These are phyloP conservation scores for Xenopus tropicalis DNA, from an alignment of 2,113 vertebrate genomes.

Conservation along the genomic window UCB_Xtro_10.0 CM004452.2:50234501-50235000, in stretches of 20 bases:
- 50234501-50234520: constrained; percentile 67
- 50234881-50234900: no score
- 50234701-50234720: constrained; percentile 74
- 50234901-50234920: no score
- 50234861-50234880: no score
- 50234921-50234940: constrained; percentile 74
- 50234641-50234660: constrained; percentile 78
- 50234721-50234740: constrained; percentile 53
- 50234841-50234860: constrained; percentile 77
- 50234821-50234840: constrained; percentile 71
- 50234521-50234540: constrained; percentile 45
- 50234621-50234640: constrained; percentile 63
- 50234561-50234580: no score
- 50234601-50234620: no score
- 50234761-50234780: background rate
- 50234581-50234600: no score
- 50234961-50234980: constrained; percentile 70
- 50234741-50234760: background rate
- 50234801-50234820: background rate
- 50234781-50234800: background rate
- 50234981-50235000: background rate
- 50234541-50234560: no score
- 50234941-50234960: constrained; percentile 81
- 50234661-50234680: constrained; percentile 64
- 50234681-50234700: constrained; percentile 72